phyloP scores from a whole-genome alignment of 2,888 invertebrate species.

The Drosophila emarginata region DNA sequence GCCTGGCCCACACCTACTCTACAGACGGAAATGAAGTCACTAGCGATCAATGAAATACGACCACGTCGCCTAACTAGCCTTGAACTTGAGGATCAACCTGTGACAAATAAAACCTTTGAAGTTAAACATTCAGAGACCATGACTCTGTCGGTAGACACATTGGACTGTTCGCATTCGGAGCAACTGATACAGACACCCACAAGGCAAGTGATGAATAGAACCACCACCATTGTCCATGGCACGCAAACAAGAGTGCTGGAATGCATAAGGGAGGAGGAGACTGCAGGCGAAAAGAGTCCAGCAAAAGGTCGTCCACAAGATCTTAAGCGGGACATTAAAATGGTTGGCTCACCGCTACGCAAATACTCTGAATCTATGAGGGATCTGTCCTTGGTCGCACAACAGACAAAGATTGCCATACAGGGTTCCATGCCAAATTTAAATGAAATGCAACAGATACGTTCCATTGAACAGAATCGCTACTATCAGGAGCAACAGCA shows the following conservation, averaged over 20 bases:
- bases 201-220: slow-evolving; percentile 66
- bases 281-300: slow-evolving; percentile 30
- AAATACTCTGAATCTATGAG: slow-evolving; percentile 82
- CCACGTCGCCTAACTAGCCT: slow-evolving; percentile 71
- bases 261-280: slow-evolving; percentile 80
- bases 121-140: slow-evolving; percentile 60
- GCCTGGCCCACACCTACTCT: slow-evolving; percentile 78
- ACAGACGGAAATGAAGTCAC: neutral
- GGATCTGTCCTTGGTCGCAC: slow-evolving; percentile 75
- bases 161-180: slow-evolving; percentile 54
- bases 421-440: slow-evolving; percentile 83
- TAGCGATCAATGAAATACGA: slow-evolving; percentile 47
- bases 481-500: slow-evolving; percentile 72
- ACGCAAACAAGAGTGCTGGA: slow-evolving; percentile 66
- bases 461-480: slow-evolving; percentile 82
- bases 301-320: slow-evolving; percentile 41
- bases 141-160: slow-evolving; percentile 59
- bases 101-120: slow-evolving; percentile 79
- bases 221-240: slow-evolving; percentile 68
- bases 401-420: slow-evolving; percentile 66
- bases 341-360: slow-evolving; percentile 80
- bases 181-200: slow-evolving; percentile 35
- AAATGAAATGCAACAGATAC: slow-evolving; percentile 79
- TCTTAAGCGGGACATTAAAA: slow-evolving; percentile 77
- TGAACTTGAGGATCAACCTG: slow-evolving; percentile 53